phyloP scores from a whole-genome alignment of 1,140 invertebrate genomes.

The Pantala flavescens region DNA sequence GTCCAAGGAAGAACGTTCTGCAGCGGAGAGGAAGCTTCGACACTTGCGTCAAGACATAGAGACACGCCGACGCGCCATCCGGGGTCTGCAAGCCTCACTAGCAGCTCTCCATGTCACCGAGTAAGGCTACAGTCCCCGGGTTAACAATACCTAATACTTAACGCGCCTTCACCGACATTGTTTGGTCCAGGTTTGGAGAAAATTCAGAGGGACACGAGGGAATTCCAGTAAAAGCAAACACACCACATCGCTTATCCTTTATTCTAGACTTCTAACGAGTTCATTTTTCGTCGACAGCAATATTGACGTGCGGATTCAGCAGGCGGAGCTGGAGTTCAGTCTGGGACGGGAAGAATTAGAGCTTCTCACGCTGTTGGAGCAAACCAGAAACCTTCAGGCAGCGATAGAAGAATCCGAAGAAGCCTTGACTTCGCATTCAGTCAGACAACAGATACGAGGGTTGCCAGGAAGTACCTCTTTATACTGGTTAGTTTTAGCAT shows the following conservation, averaged over 20 bases:
- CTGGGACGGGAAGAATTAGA: slow-evolving; percentile 77
- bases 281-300: slow-evolving; percentile 47
- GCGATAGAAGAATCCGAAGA: slow-evolving; percentile 57
- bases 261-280: no score
- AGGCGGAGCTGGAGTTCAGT: slow-evolving; percentile 80
- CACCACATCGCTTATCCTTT: no score
- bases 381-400: slow-evolving; percentile 64
- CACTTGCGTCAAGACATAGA: background rate
- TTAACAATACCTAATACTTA: no score
- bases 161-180: no score
- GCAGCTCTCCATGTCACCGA: background rate
- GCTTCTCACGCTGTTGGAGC: slow-evolving; percentile 68
- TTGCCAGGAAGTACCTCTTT: background rate
- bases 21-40: background rate
- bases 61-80: background rate
- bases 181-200: no score
- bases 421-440: background rate
- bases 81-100: background rate
- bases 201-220: no score
- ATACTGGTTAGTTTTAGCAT: background rate
- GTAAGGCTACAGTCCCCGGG: background rate
- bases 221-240: no score
- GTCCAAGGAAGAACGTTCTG: background rate
- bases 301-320: slow-evolving; percentile 79
- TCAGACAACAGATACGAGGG: background rate